These are phyloP conservation scores for Camelus bactrianus DNA, from an alignment of 2,113 vertebrate genomes.

Conservation along the genomic window DNA sequence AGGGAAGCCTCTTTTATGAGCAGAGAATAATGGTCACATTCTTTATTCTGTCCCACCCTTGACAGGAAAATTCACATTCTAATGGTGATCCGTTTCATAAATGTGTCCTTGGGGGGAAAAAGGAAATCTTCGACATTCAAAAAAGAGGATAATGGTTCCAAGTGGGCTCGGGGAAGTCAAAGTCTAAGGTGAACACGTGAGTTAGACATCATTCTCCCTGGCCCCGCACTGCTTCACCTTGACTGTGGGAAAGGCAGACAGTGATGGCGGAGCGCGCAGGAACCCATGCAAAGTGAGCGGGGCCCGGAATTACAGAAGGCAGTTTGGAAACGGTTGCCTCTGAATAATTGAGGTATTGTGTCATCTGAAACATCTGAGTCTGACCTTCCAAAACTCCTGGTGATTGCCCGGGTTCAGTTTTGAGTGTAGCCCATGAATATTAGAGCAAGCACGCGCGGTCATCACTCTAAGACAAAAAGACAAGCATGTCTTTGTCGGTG, in stretches of 20 bases:
- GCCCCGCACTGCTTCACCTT: neutral
- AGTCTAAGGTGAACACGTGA: slow-evolving; percentile 30
- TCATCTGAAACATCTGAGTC: slow-evolving; percentile 50
- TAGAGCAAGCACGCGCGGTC: slow-evolving; percentile 39
- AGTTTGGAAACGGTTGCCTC: slow-evolving; percentile 13
- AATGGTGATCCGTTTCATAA: slow-evolving; percentile 72
- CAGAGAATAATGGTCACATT: slow-evolving; percentile 66
- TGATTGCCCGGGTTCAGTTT: slow-evolving; percentile 64
- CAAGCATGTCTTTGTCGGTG: slow-evolving; percentile 64
- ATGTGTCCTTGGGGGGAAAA: slow-evolving; percentile 58
- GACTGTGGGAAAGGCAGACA: neutral
- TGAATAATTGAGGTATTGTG: slow-evolving; percentile 81
- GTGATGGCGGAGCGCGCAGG: neutral
- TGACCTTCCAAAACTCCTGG: slow-evolving; percentile 66
- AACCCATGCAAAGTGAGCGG: neutral
- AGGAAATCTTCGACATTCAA: slow-evolving; percentile 52
- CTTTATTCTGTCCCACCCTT: slow-evolving; percentile 66
- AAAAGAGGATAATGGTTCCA: neutral
- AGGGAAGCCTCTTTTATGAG: slow-evolving; percentile 55
- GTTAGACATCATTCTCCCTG: neutral
- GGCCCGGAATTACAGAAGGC: neutral
- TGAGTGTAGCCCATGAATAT: slow-evolving; percentile 76
- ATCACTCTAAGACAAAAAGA: slow-evolving; percentile 74
- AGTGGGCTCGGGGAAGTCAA: slow-evolving; percentile 33
- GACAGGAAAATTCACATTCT: slow-evolving; percentile 74